Evolutionary conservation across 2,888 invertebrate species (phyloP), one percentile per base, ranked within the genome.

Genomic region (Lasioglossum vierecki): DNA sequence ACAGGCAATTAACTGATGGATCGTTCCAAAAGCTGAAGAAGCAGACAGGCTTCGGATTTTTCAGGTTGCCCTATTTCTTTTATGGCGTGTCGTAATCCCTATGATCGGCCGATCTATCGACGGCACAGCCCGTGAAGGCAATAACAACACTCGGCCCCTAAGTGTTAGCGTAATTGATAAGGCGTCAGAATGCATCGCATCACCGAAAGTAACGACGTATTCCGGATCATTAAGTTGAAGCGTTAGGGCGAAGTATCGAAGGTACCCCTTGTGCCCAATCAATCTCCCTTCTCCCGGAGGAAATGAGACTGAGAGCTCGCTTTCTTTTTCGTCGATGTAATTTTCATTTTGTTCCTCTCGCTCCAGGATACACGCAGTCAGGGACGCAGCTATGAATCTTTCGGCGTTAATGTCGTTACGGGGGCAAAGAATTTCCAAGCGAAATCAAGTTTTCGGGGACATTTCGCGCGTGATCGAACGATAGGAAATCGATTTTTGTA

Each of bases 171-270:
- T 79, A 86, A 87, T 83, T 82, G 82, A 85, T 79, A 83, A 72
- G 85, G 63, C 60, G 82, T 79, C 72, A 44, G 72, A 72, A 82
- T 79, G 57, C 79, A 49, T 72, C 66, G 76, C 77, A 79, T 80
- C 82, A 74, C 68, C 72, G 79, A 85, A 84, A 80, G 82, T 79
- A 84, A 76, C 82, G 78, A 90, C 39, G 71, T 39, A 80, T 88
- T 90, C 81, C 87, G 81, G 82, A 73, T 79, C 87, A 90, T 88
- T 90, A 83, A 79, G 85, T 82, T 84, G 81, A 90, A 80, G 82
- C 75, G 76, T 84, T 83, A 84, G 90, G 85, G 84, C 71, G 84
- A 76, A 81, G 83, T 73, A 83, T 90, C 79, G 84, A 82, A 82
- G 81, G 77, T 82, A 78, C 83, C 76, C 80, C 74, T 57, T 71